A percentile compares a stretch with the other conserved stretches of the same genome.
phyloP scores from a whole-genome alignment of 2,888 invertebrate species.

The Elmis aenea region DNA sequence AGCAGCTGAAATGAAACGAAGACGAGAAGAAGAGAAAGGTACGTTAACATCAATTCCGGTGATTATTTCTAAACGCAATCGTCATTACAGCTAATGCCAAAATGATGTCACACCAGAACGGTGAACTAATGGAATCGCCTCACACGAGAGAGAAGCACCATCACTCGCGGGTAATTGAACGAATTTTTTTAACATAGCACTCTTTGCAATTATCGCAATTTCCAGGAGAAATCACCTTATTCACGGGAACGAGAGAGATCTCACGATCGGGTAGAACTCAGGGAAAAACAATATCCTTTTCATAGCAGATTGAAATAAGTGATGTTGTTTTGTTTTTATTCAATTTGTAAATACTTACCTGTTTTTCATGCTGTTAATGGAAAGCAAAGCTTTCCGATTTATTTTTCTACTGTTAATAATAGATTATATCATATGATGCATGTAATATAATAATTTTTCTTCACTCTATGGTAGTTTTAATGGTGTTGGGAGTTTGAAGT shows the following conservation, averaged over 20 bases:
- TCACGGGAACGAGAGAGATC: slow-evolving; percentile 65
- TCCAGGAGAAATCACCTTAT: slow-evolving; percentile 78
- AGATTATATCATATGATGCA: too few species aligned
- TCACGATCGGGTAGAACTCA: slow-evolving; percentile 66
- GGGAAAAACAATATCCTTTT: slow-evolving; percentile 85
- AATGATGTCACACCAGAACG: slow-evolving; percentile 68
- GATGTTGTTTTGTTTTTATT: not conserved
- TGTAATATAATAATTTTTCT: too few species aligned
- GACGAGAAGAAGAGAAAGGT: slow-evolving; percentile 79
- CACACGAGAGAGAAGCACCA: slow-evolving; percentile 66
- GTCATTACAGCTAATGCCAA: slow-evolving; percentile 52
- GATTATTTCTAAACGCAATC: slow-evolving; percentile 15
- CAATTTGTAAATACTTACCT: too few species aligned
- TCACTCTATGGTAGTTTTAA: too few species aligned
- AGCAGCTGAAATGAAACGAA: slow-evolving; percentile 68
- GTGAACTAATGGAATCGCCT: slow-evolving; percentile 61
- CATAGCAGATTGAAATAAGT: slow-evolving; percentile 25
- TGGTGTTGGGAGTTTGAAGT: too few species aligned
- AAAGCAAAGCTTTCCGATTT: too few species aligned
- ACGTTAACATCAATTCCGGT: too few species aligned
- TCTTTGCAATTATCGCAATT: slow-evolving; percentile 31
- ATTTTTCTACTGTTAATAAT: too few species aligned
- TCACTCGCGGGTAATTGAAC: slow-evolving; percentile 61
- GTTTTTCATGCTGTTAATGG: too few species aligned
- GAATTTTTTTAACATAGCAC: not conserved